phyloP scores from a whole-genome alignment of 2,888 invertebrate genomes.

The Neocrepidodera transversa region DNA sequence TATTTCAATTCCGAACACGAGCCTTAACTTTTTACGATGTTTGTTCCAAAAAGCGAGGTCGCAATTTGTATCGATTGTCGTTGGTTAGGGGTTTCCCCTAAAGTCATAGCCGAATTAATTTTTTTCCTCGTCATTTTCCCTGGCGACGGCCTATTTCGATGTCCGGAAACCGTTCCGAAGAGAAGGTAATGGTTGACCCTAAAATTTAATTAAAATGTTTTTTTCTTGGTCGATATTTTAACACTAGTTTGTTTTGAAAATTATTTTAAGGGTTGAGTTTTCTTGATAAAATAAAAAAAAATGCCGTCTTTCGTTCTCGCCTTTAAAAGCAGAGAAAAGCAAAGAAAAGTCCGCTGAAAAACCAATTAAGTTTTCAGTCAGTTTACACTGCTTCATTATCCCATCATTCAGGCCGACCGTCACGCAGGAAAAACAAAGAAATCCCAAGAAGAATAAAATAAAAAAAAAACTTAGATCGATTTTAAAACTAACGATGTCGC shows the following conservation, averaged over 20 bases:
- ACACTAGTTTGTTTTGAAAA: too few species aligned
- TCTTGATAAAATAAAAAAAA: too few species aligned
- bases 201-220: conserved; percentile 9
- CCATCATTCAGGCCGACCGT: neutral
- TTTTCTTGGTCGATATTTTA: conserved; percentile 6
- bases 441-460: neutral
- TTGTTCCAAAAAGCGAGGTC: conserved; percentile 7
- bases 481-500: conserved; percentile 5
- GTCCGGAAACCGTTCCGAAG: neutral
- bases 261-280: too few species aligned
- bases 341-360: neutral
- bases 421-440: neutral
- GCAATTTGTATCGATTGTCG: conserved; percentile 10
- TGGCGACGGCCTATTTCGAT: neutral
- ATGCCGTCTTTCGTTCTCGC: too few species aligned
- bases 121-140: conserved; percentile 9
- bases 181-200: neutral
- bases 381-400: conserved; percentile 2
- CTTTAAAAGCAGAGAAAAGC: neutral
- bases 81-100: conserved; percentile 12
- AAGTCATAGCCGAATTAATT: neutral
- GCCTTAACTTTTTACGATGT: conserved; percentile 11
- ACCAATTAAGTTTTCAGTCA: conserved; percentile 1
- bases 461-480: conserved; percentile 1
- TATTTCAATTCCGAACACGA: too few species aligned